Evolutionary conservation across 64 coral and sea anemone genomes (phyloP).

Genomic region (Pocillopora verrucosa): DNA sequence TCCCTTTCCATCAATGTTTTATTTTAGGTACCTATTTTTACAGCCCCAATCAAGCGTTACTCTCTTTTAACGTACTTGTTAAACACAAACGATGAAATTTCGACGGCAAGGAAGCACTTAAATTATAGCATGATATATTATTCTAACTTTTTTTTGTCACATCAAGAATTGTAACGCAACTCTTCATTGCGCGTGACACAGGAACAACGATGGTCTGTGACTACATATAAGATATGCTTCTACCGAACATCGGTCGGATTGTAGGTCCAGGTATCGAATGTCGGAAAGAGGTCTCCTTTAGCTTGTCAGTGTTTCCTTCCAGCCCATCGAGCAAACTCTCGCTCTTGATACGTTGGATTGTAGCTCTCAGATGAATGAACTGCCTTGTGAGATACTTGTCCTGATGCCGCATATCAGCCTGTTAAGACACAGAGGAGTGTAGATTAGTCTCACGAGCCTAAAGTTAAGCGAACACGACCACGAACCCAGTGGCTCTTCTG

Average conservation of each 20-base stretch:
- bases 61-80: background rate
- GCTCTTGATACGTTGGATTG: conserved; percentile 77
- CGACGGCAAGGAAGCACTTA: background rate
- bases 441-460: background rate
- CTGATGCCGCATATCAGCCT: conserved; percentile 89
- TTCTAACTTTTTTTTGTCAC: background rate
- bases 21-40: too few relatives aligned
- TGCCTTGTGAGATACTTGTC: conserved; percentile 77
- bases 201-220: background rate
- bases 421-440: background rate
- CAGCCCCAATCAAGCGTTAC: too few relatives aligned
- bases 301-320: background rate
- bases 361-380: conserved; percentile 82
- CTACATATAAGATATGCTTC: conserved; percentile 35
- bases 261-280: conserved; percentile 28
- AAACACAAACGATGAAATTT: background rate
- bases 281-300: conserved; percentile 26
- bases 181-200: background rate
- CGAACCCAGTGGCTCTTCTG: too few relatives aligned
- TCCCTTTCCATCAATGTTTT: too few relatives aligned
- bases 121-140: background rate
- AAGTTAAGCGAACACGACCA: too few relatives aligned
- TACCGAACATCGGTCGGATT: conserved; percentile 17
- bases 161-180: background rate
- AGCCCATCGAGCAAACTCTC: conserved; percentile 46